Percentiles rank a stretch among this genome's conserved stretches.
phyloP scores from a whole-genome alignment of 2,797 vertebrate species.

The Muraenolepis orangiensis region DNA sequence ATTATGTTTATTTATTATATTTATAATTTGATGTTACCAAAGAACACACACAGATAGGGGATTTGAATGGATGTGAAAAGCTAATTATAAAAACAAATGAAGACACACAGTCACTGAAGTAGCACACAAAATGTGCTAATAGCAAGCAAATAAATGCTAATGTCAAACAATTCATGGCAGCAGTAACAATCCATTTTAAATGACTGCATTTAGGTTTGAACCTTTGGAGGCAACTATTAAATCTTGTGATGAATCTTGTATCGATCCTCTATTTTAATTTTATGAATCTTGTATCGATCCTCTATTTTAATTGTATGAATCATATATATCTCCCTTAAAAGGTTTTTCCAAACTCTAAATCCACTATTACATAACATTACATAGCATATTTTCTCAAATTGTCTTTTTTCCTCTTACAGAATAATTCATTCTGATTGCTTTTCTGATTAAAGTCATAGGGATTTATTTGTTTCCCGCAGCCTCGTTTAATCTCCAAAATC shows the following conservation, averaged over 20 bases:
- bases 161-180: too few species aligned
- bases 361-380: neutral
- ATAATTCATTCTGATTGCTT: constrained; percentile 4
- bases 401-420: neutral
- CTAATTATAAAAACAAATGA: too few species aligned
- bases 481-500: neutral
- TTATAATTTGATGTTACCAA: neutral
- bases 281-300: too few species aligned
- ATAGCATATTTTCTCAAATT: neutral
- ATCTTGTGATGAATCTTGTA: neutral
- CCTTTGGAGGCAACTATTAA: neutral
- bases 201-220: neutral
- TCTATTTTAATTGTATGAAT: neutral
- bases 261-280: too few species aligned
- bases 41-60: neutral
- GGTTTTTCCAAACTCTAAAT: neutral
- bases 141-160: too few species aligned
- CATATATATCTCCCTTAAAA: too few species aligned
- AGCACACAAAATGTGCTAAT: too few species aligned
- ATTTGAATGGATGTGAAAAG: neutral
- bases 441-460: constrained; percentile 16
- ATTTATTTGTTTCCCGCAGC: neutral
- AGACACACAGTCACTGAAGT: too few species aligned
- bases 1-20: too few species aligned
- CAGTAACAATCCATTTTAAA: neutral